These are phyloP conservation scores for Lasioglossum malachurum DNA, from an alignment of 2,888 invertebrate genomes.

Conservation along the genomic window DNA sequence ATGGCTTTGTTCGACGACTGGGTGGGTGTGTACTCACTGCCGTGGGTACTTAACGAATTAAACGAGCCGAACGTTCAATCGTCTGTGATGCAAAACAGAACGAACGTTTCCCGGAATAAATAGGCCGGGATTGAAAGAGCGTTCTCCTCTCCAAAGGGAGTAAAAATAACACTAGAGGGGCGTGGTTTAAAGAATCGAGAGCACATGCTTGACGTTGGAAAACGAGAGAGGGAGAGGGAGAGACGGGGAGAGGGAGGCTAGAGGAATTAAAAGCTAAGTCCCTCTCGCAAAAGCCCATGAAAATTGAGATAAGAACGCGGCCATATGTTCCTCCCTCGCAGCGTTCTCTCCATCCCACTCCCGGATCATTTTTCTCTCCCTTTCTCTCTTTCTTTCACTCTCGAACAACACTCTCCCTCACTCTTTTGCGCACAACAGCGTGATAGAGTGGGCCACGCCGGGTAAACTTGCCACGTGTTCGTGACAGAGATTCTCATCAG, in stretches of 20 bases:
- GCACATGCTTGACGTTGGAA: slow-evolving; percentile 36
- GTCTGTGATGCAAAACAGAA: not conserved
- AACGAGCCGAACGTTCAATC: not conserved
- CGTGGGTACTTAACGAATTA: not conserved
- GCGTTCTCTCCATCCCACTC: slow-evolving; percentile 25
- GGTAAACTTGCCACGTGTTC: slow-evolving; percentile 50
- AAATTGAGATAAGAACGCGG: slow-evolving; percentile 55
- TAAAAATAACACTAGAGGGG: slow-evolving; percentile 25
- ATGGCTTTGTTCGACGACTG: not conserved
- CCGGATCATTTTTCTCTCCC: slow-evolving; percentile 19
- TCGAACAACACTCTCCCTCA: slow-evolving; percentile 11
- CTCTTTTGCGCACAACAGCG: slow-evolving; percentile 9
- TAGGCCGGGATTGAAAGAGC: slow-evolving; percentile 12
- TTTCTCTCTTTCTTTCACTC: not conserved
- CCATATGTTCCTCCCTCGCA: slow-evolving; percentile 54
- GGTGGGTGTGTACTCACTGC: not conserved
- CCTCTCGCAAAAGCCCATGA: slow-evolving; percentile 43
- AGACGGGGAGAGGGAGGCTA: not conserved
- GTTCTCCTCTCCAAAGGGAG: slow-evolving; percentile 20
- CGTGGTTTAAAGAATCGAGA: slow-evolving; percentile 36
- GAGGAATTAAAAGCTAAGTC: slow-evolving; percentile 42
- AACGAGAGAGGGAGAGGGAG: not conserved
- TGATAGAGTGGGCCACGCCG: slow-evolving; percentile 10
- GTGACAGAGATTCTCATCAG: slow-evolving; percentile 43
- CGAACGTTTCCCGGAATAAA: slow-evolving; percentile 12